A percentile compares a stretch with the other conserved stretches of the same genome.
These are phyloP conservation scores for Varanus komodoensis DNA, from an alignment of 2,113 vertebrate species.

Conservation along the genomic window DNA sequence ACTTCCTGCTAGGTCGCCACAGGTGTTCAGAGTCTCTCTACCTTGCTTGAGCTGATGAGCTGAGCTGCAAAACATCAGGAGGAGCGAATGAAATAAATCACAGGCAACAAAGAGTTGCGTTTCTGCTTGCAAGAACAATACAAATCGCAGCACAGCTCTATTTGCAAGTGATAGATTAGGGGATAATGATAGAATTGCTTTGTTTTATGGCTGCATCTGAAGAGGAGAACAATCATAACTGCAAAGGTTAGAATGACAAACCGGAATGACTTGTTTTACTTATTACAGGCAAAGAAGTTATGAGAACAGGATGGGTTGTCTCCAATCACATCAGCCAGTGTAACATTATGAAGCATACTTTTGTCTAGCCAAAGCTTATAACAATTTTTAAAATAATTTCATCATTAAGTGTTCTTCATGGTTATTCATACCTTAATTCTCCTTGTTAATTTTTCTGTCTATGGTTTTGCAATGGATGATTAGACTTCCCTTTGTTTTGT, in stretches of 20 bases:
- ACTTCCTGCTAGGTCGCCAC: conserved; percentile 37
- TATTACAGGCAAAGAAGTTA: neutral
- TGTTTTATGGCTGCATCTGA: conserved; percentile 26
- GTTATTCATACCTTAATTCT: conserved; percentile 4
- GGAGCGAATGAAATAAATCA: conserved; percentile 65
- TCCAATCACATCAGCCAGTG: neutral
- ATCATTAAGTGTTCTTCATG: neutral
- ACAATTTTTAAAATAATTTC: neutral
- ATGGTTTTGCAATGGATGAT: neutral
- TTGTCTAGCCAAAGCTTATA: neutral
- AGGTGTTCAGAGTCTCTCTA: conserved; percentile 52
- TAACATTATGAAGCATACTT: conserved; percentile 11
- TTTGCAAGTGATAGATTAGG: conserved; percentile 36
- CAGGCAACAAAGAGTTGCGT: conserved; percentile 38
- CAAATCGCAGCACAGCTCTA: conserved; percentile 51
- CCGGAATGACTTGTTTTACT: conserved; percentile 3
- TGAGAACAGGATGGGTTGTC: neutral
- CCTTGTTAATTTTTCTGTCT: neutral
- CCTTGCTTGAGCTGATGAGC: conserved; percentile 56
- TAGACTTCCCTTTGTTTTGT: neutral
- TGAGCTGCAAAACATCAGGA: conserved; percentile 29
- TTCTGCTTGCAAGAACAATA: conserved; percentile 44
- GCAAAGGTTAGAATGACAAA: conserved; percentile 19
- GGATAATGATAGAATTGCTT: conserved; percentile 41
- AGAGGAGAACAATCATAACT: conserved; percentile 26